Base-by-base conservation (phyloP, 2,888 invertebrate genomes). In the Deroplatys truncata region DNA sequence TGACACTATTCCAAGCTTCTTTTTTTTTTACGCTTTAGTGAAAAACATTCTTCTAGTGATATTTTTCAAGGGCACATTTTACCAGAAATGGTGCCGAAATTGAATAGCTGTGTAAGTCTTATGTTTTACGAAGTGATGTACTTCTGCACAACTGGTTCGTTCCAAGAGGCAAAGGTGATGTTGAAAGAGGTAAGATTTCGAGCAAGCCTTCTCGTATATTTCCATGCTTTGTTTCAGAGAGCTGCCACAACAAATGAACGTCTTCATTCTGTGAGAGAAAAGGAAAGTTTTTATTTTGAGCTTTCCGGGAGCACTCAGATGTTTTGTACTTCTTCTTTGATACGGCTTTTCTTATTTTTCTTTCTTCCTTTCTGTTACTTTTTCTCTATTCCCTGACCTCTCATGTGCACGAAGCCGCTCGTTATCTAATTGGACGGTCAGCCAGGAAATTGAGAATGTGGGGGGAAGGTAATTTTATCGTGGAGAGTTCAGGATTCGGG, bases 401-500 rank as follows among this genome's bases (percentile, higher is more conserved):
- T 89, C 85, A 49, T 89, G 89, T 84, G 89, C 82, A 86, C 86
- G 49, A 82, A 31, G 88, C 28, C 88, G 83, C 84, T 89, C 89
- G 88, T 89, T 89, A 88, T 89, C 89, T 89, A 89, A 89, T 88
- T 89, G 88, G 88, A 72, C 84, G 89, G 89, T 88, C 89, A 56
- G 88, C 87, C 89, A 86, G 87, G 89, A 89, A 89, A 89, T 86
- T 89, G 87, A 89, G 56, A 72, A 72, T 16, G 25, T 16, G 16
- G 89, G 83, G 84, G 31, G 89, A 84, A 88, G 88, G 89, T 87
- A 89, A 89, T 88, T 88, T 89, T 89, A 89, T 89, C 84, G 88
- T 85, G 88, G 88, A 87, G 86, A 88, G 87, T 84, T 82, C 87
- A 28, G 28, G 49, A 43, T 35, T 86, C 43, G 35, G 84, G 84